phyloP scores from a whole-genome alignment of 2,113 vertebrate species.

The Menura novaehollandiae region DNA sequence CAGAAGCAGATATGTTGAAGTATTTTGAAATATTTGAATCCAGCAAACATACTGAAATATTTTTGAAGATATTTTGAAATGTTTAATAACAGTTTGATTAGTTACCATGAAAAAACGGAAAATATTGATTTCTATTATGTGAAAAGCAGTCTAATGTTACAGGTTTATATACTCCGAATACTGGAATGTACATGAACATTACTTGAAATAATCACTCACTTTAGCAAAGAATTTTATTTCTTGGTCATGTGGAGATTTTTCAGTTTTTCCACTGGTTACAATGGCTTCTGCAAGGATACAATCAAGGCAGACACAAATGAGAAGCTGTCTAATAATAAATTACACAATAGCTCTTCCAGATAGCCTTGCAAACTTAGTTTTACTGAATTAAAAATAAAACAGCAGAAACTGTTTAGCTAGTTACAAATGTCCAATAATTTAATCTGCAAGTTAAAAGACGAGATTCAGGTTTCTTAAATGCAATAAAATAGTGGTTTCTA shows the following conservation, averaged over 20 bases:
- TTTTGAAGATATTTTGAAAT: neutral
- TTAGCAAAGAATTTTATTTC: slow-evolving; percentile 99
- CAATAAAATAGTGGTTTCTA: neutral
- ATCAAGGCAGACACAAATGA: neutral
- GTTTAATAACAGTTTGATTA: neutral
- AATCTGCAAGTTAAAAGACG: neutral
- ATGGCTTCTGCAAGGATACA: slow-evolving; percentile 84
- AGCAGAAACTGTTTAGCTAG: neutral
- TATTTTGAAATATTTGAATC: neutral
- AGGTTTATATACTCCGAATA: neutral
- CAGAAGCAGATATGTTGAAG: neutral
- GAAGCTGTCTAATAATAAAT: neutral
- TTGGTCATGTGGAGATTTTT: slow-evolving; percentile 93
- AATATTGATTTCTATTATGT: neutral
- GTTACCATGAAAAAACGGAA: neutral
- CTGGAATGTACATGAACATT: neutral
- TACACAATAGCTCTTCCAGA: neutral
- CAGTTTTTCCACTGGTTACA: slow-evolving; percentile 90
- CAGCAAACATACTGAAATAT: neutral
- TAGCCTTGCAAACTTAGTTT: neutral
- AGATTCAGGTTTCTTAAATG: neutral
- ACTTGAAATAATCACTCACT: slow-evolving; percentile 71
- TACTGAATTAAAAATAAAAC: neutral
- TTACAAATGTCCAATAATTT: neutral
- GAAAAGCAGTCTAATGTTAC: neutral